Evolutionary conservation across 2,888 invertebrate species (phyloP).

Genomic region (Eretmocerus hayati): DNA sequence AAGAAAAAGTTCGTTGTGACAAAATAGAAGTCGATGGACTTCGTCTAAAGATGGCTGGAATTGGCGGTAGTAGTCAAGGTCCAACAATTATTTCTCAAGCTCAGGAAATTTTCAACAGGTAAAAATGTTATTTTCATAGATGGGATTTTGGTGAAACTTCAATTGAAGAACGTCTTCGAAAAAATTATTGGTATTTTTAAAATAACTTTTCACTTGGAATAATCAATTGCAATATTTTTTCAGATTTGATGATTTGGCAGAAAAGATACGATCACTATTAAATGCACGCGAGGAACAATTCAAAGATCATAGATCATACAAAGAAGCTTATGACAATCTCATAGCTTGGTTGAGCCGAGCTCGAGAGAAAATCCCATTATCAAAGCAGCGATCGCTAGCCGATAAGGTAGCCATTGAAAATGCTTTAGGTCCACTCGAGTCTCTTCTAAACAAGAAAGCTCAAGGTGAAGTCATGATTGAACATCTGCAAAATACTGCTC

Average conservation of each 20-base stretch:
- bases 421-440: constrained; percentile 79
- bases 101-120: constrained; percentile 68
- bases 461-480: constrained; percentile 84
- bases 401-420: constrained; percentile 85
- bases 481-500: constrained; percentile 79
- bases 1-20: constrained; percentile 83
- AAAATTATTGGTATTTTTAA: background rate
- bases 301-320: constrained; percentile 80
- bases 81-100: constrained; percentile 77
- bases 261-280: constrained; percentile 64
- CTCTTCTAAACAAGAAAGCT: constrained; percentile 78
- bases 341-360: constrained; percentile 82
- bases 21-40: constrained; percentile 83
- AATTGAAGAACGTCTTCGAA: background rate
- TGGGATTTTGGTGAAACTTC: background rate
- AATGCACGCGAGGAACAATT: constrained; percentile 78
- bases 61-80: constrained; percentile 79
- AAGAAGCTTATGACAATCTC: constrained; percentile 85
- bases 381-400: constrained; percentile 75
- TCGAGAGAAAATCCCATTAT: constrained; percentile 80
- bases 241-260: constrained; percentile 70
- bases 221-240: constrained; percentile 1
- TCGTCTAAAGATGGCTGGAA: constrained; percentile 77
- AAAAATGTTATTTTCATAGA: constrained; percentile 6
- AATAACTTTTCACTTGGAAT: no score